These are phyloP conservation scores for Lophura nycthemera DNA, from an alignment of 2,113 vertebrate genomes.

Conservation along the genomic window DNA sequence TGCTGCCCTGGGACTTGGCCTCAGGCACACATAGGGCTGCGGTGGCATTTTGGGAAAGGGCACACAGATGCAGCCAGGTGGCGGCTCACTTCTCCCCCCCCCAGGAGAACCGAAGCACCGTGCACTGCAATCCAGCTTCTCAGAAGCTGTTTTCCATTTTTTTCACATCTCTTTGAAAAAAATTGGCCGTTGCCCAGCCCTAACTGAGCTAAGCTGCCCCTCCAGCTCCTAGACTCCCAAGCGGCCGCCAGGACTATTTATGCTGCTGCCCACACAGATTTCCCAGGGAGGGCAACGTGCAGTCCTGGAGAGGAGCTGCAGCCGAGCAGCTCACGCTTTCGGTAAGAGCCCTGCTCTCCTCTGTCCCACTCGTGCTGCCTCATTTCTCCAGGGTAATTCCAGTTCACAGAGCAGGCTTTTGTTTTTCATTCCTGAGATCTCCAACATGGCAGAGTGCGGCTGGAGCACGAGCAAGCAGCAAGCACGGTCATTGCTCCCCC, in stretches of 20 bases:
- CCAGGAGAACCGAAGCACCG: not conserved
- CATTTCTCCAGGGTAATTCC: not conserved
- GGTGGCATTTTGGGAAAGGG: not conserved
- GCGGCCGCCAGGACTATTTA: conserved; percentile 16
- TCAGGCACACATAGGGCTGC: accelerated
- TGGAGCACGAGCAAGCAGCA: not conserved
- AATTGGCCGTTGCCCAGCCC: not conserved
- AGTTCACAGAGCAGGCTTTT: not conserved
- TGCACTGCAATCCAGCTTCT: not conserved
- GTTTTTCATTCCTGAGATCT: not conserved
- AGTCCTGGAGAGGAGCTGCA: not conserved
- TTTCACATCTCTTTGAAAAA: not conserved
- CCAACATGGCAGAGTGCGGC: accelerated
- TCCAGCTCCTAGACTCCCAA: conserved; percentile 19
- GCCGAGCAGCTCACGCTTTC: not conserved
- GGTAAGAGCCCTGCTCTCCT: not conserved
- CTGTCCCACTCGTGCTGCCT: not conserved
- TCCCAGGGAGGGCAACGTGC: not conserved
- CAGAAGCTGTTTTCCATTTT: not conserved
- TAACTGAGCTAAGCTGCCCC: not conserved
- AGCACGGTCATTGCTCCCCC: not conserved
- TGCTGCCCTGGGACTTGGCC: accelerated
- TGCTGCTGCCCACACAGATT: conserved; percentile 22
- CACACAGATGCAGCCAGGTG: not conserved
- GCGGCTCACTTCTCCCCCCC: not conserved